These are phyloP conservation scores for Calliphora vicina DNA, from an alignment of 1,140 invertebrate species.

Conservation along the genomic window DNA sequence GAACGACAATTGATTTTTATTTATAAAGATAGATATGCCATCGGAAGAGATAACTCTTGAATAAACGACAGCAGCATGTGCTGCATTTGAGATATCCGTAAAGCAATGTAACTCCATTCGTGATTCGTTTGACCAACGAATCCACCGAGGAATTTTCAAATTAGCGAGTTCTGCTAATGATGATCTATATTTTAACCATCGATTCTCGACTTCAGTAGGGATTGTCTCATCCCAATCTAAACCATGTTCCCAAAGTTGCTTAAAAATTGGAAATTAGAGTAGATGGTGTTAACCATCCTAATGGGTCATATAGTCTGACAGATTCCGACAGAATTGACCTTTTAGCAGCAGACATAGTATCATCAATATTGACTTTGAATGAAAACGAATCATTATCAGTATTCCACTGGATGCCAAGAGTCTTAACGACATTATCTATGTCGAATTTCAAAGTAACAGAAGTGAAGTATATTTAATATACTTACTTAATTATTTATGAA, in stretches of 20 bases:
- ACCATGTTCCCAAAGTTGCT: conserved; percentile 49
- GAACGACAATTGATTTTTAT: no score
- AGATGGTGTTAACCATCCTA: conserved; percentile 50
- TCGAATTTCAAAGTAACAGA: neutral
- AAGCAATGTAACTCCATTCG: conserved; percentile 53
- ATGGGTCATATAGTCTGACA: conserved; percentile 48
- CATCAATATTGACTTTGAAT: neutral
- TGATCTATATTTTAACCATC: conserved; percentile 44
- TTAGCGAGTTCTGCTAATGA: conserved; percentile 40
- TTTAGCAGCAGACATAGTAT: conserved; percentile 41
- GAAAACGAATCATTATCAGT: conserved; percentile 21
- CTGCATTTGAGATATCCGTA: conserved; percentile 57
- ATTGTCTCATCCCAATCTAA: conserved; percentile 54
- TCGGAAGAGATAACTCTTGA: conserved; percentile 37
- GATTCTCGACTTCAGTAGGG: conserved; percentile 36
- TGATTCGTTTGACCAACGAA: neutral
- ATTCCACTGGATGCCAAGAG: conserved; percentile 39
- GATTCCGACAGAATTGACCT: conserved; percentile 41
- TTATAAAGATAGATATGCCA: no score
- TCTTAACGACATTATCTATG: conserved; percentile 29
- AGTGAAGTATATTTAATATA: no score
- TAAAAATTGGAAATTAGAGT: conserved; percentile 52
- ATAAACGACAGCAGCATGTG: conserved; percentile 60
- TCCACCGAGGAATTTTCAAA: conserved; percentile 42
- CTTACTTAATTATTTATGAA: no score